phyloP scores from a whole-genome alignment of 2,113 vertebrate genomes.

The Notechis scutatus region DNA sequence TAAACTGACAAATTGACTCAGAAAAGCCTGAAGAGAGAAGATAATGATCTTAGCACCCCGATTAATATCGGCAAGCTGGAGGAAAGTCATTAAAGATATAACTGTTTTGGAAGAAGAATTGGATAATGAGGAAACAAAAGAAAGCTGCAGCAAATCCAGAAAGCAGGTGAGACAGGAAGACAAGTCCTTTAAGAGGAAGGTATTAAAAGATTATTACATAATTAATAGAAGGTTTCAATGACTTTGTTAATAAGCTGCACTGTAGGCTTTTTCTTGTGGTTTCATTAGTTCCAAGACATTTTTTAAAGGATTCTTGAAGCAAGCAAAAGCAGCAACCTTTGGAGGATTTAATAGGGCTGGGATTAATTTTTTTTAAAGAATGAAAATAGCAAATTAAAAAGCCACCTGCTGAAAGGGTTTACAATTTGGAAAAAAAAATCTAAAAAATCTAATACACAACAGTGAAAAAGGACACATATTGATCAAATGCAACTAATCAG shows the following conservation, averaged over 20 bases:
- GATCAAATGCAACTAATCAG: slow-evolving; percentile 46
- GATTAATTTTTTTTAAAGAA: slow-evolving; percentile 20
- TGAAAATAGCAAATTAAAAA: neutral
- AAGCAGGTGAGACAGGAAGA: slow-evolving; percentile 15
- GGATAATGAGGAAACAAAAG: slow-evolving; percentile 47
- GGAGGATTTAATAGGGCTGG: slow-evolving; percentile 42
- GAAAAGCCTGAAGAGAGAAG: slow-evolving; percentile 49
- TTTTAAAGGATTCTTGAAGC: slow-evolving; percentile 40
- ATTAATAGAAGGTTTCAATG: slow-evolving; percentile 40
- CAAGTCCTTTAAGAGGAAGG: slow-evolving; percentile 47
- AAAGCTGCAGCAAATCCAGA: slow-evolving; percentile 21
- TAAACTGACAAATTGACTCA: slow-evolving; percentile 50
- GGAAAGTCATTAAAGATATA: slow-evolving; percentile 57
- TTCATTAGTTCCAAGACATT: slow-evolving; percentile 36
- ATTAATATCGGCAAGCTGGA: slow-evolving; percentile 38
- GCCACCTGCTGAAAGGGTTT: neutral
- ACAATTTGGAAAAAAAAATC: neutral
- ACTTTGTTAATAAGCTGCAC: slow-evolving; percentile 34
- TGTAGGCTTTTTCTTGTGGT: slow-evolving; percentile 44
- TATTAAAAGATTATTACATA: slow-evolving; percentile 50
- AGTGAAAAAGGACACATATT: slow-evolving; percentile 37
- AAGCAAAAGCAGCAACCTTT: slow-evolving; percentile 45
- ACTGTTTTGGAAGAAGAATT: slow-evolving; percentile 40
- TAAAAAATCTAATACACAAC: slow-evolving; percentile 10
- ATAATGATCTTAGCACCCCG: slow-evolving; percentile 49